These are phyloP conservation scores for Murina feae DNA, from an alignment of 2,113 vertebrate genomes.

Conservation along the genomic window DNA sequence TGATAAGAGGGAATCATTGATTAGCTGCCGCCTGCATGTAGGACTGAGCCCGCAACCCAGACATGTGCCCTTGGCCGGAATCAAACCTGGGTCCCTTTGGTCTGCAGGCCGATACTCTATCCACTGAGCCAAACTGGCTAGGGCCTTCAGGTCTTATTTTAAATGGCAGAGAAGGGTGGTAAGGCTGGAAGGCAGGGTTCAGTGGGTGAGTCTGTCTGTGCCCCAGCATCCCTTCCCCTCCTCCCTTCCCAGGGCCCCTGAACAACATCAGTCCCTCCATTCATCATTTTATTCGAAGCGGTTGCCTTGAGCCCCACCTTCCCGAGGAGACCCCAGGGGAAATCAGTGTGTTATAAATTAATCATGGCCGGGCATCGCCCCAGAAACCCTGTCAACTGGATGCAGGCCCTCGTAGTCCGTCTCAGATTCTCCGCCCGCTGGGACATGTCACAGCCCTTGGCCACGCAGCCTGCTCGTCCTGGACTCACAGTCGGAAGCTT, in stretches of 20 bases:
- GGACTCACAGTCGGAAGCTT: background rate
- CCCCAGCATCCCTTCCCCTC: fast-evolving
- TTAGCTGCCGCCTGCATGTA: too few relatives aligned
- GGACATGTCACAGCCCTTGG: background rate
- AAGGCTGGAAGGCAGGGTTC: background rate
- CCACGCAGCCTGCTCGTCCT: background rate
- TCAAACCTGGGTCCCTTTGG: too few relatives aligned
- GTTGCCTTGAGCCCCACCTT: background rate
- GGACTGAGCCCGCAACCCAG: too few relatives aligned
- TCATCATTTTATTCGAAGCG: conserved; percentile 64
- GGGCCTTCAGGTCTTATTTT: background rate
- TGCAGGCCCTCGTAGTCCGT: background rate
- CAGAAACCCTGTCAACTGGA: background rate
- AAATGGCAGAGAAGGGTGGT: background rate
- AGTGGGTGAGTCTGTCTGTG: too few relatives aligned
- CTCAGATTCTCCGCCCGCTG: fast-evolving
- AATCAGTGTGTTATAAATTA: conserved; percentile 64
- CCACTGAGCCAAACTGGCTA: too few relatives aligned
- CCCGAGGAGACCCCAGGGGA: background rate
- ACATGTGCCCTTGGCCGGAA: too few relatives aligned
- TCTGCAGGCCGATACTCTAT: too few relatives aligned
- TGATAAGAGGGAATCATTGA: too few relatives aligned
- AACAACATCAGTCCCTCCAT: background rate
- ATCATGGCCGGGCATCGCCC: background rate
- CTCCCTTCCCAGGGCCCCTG: background rate